These are phyloP conservation scores for Drosophila tanythrix DNA, from an alignment of 2,888 invertebrate species.

Conservation along the genomic window DNA sequence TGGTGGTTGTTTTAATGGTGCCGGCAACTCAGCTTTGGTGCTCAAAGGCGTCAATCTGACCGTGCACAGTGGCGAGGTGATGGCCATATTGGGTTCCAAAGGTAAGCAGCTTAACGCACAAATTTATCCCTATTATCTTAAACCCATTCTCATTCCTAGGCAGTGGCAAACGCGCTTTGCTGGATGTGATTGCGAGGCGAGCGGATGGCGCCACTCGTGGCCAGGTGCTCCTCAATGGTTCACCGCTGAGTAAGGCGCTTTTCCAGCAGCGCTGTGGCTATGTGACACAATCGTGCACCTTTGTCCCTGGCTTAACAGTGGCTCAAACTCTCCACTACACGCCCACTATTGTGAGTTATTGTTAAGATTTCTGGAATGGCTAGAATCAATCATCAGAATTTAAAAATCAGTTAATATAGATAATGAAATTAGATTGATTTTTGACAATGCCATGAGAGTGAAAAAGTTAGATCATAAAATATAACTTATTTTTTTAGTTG, in stretches of 20 bases:
- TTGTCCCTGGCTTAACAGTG: constrained; percentile 94
- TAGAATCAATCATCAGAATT: neutral
- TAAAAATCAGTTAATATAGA: neutral
- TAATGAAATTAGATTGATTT: neutral
- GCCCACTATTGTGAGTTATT: constrained; percentile 88
- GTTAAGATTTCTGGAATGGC: too few species aligned
- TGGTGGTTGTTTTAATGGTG: constrained; percentile 91
- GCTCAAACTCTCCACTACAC: constrained; percentile 93
- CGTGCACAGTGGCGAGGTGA: constrained; percentile 96
- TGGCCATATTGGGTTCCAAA: constrained; percentile 96
- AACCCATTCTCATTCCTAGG: constrained; percentile 86
- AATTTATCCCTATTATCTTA: neutral
- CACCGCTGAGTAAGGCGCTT: constrained; percentile 91
- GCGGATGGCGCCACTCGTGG: constrained; percentile 93
- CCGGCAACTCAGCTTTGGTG: constrained; percentile 93
- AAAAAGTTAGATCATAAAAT: neutral
- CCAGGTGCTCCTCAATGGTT: constrained; percentile 94
- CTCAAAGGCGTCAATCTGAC: constrained; percentile 96
- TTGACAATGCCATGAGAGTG: neutral
- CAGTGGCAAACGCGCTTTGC: constrained; percentile 96
- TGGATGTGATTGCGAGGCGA: constrained; percentile 95
- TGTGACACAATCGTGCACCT: constrained; percentile 93
- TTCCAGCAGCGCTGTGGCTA: constrained; percentile 95
- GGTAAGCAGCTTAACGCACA: constrained; percentile 86
- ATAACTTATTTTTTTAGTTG: constrained; percentile 85